These are phyloP conservation scores for Ctenomys sociabilis DNA, from an alignment of 2,113 vertebrate genomes.

Conservation along the genomic window DNA sequence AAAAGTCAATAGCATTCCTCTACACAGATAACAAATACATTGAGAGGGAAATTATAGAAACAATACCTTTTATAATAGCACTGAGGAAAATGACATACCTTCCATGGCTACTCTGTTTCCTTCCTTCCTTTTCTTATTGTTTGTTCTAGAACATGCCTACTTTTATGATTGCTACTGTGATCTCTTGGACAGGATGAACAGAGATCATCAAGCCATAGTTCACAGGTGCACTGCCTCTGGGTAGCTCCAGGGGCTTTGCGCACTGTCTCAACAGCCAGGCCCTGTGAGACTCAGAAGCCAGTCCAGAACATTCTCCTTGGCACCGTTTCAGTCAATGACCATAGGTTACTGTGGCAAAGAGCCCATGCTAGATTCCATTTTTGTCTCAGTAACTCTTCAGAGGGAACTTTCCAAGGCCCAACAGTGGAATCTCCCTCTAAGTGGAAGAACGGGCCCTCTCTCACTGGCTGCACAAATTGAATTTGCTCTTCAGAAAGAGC, in stretches of 20 bases:
- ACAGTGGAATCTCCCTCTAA: not conserved
- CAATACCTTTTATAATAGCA: too few relatives aligned
- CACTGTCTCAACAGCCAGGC: not conserved
- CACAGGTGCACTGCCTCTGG: not conserved
- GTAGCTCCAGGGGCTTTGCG: not conserved
- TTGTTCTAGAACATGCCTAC: not conserved
- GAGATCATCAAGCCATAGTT: not conserved
- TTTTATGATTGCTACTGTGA: not conserved
- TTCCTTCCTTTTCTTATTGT: not conserved
- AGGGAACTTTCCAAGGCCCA: not conserved
- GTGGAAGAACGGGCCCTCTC: not conserved
- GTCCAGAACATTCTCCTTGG: too few relatives aligned
- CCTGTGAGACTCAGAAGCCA: not conserved
- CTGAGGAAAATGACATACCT: too few relatives aligned
- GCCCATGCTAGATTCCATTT: not conserved
- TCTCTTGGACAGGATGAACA: not conserved
- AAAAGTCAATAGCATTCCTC: too few relatives aligned
- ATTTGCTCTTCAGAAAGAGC: not conserved
- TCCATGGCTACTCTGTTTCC: not conserved
- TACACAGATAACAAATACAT: too few relatives aligned
- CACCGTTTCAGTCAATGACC: not conserved
- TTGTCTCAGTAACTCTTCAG: not conserved
- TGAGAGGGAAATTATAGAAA: too few relatives aligned
- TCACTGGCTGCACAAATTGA: not conserved
- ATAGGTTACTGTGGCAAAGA: fast-evolving